phyloP scores from a whole-genome alignment of 2,113 vertebrate genomes.

The Cynopterus brachyotis region DNA sequence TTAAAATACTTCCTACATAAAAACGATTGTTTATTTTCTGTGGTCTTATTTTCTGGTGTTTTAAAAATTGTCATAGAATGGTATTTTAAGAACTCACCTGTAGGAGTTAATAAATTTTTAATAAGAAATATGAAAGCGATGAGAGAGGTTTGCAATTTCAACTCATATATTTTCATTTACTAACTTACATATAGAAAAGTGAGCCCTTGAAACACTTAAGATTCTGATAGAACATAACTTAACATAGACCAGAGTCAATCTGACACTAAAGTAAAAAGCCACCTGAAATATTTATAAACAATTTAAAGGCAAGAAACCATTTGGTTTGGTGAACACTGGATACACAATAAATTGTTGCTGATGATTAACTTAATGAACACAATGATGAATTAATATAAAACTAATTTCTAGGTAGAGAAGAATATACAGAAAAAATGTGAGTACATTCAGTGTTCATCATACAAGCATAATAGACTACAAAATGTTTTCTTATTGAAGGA shows the following conservation, averaged over 20 bases:
- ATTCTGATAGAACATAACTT: background rate
- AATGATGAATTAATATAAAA: slow-evolving; percentile 19
- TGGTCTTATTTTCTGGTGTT: background rate
- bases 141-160: background rate
- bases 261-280: background rate
- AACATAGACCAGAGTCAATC: background rate
- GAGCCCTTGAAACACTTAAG: background rate
- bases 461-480: background rate
- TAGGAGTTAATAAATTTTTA: background rate
- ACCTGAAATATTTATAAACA: slow-evolving; percentile 23
- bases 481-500: background rate
- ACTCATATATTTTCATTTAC: background rate
- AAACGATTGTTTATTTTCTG: background rate
- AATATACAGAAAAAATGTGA: background rate
- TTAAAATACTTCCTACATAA: background rate
- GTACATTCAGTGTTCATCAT: background rate
- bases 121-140: background rate
- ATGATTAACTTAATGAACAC: background rate
- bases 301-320: slow-evolving; percentile 20
- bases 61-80: background rate
- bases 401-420: background rate
- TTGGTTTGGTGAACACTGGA: background rate
- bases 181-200: background rate
- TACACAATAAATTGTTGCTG: background rate
- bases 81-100: background rate